phyloP scores from a whole-genome alignment of 2,888 invertebrate genomes.

The Drosophila fungiperda region DNA sequence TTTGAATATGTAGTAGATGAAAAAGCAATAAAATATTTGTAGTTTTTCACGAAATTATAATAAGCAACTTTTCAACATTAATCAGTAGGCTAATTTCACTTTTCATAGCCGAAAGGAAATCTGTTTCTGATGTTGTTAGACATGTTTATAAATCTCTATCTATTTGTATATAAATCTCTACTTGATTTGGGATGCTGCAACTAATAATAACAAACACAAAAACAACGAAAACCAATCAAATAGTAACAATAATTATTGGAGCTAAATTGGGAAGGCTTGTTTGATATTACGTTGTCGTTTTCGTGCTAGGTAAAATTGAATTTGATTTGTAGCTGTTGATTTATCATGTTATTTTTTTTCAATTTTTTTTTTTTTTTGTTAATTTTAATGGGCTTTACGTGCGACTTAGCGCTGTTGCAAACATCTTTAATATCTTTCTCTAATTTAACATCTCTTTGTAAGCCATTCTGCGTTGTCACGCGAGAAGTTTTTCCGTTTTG shows the following conservation, averaged over 20 bases:
- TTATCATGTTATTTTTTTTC: slow-evolving; percentile 32
- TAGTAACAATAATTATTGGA: slow-evolving; percentile 18
- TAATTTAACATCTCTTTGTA: slow-evolving; percentile 38
- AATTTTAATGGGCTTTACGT: slow-evolving; percentile 74
- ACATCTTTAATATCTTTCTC: slow-evolving; percentile 20
- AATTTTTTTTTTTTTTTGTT: slow-evolving; percentile 35
- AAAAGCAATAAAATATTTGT: slow-evolving; percentile 35
- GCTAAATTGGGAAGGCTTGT: slow-evolving; percentile 56
- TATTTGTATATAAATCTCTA: slow-evolving; percentile 33
- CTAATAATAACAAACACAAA: slow-evolving; percentile 60
- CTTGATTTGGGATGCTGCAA: slow-evolving; percentile 62
- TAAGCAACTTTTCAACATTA: slow-evolving; percentile 26
- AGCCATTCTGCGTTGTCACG: slow-evolving; percentile 67
- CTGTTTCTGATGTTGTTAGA: slow-evolving; percentile 41
- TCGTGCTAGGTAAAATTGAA: slow-evolving; percentile 48
- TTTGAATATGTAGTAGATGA: neutral
- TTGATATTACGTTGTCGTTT: slow-evolving; percentile 15
- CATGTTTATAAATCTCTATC: slow-evolving; percentile 30
- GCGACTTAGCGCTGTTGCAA: slow-evolving; percentile 42
- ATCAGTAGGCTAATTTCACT: slow-evolving; percentile 64
- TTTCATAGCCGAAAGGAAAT: slow-evolving; percentile 72
- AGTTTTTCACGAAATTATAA: slow-evolving; percentile 51
- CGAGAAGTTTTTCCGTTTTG: slow-evolving; percentile 71
- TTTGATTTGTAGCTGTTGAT: slow-evolving; percentile 50
- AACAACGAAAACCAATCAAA: slow-evolving; percentile 29